Conservation (phyloP, 2,113 vertebrate genomes). For the Eidolon helvum region DNA sequence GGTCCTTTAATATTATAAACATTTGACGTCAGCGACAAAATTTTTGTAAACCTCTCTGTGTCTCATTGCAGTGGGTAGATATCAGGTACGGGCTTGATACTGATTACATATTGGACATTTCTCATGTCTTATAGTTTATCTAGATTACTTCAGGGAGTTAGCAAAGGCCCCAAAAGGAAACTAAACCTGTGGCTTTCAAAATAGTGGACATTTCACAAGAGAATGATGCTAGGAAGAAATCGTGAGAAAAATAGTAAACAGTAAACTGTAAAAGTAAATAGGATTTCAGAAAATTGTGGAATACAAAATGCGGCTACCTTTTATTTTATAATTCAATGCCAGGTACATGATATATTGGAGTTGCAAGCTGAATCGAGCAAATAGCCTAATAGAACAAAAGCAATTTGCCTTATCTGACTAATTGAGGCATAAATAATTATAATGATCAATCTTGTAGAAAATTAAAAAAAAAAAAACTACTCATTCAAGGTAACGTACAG, state of each 20-base stretch:
- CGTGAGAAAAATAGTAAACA: background rate
- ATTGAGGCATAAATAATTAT: slow-evolving; percentile 75
- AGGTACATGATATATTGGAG: background rate
- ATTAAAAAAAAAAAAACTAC: slow-evolving; percentile 43
- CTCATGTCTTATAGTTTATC: background rate
- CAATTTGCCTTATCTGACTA: slow-evolving; percentile 71
- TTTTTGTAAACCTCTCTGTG: background rate
- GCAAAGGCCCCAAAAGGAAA: background rate
- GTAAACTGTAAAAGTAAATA: background rate
- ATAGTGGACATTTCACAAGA: background rate
- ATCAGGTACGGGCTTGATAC: rapidly evolving
- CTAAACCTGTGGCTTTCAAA: background rate
- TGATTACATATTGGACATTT: background rate
- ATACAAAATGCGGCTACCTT: background rate
- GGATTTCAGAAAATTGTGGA: background rate
- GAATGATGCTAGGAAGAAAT: background rate
- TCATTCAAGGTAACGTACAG: slow-evolving; percentile 60
- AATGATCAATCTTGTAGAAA: slow-evolving; percentile 75
- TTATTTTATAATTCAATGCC: background rate
- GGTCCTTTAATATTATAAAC: background rate
- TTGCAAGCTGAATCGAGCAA: slow-evolving; percentile 9
- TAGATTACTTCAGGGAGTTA: background rate
- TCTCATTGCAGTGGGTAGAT: rapidly evolving
- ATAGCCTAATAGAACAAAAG: slow-evolving; percentile 43
- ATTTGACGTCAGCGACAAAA: background rate